Percentiles rank a stretch among this genome's conserved stretches.
Conservation (phyloP, 2,888 invertebrate species). For the Agriopis leucophaearia region DNA sequence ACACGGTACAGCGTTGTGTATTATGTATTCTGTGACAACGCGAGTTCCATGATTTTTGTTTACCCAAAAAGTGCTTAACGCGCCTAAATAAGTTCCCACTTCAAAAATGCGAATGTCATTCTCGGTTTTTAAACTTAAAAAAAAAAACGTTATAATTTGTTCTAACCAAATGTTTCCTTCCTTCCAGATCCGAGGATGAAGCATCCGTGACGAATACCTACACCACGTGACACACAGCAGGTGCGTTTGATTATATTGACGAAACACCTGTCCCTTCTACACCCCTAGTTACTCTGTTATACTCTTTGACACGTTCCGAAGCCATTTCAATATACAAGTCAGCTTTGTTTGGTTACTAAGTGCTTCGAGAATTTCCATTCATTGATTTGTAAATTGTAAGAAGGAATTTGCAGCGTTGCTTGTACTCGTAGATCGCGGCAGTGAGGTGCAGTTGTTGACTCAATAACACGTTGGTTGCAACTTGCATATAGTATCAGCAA, state of each 20-base stretch:
- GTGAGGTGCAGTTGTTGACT: no score
- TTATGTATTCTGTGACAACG: no score
- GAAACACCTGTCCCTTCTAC: slow-evolving; percentile 38
- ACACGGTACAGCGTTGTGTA: no score
- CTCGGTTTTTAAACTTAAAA: no score
- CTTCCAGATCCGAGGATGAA: slow-evolving; percentile 66
- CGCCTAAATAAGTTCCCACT: no score
- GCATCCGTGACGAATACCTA: slow-evolving; percentile 58
- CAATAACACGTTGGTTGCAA: no score
- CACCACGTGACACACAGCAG: slow-evolving; percentile 60
- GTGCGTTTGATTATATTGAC: slow-evolving; percentile 55
- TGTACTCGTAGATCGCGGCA: no score
- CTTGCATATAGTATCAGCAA: no score
- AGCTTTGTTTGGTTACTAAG: slow-evolving; percentile 28
- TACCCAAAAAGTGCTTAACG: no score
- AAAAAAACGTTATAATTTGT: background rate
- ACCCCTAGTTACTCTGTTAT: background rate
- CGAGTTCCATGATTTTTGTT: no score
- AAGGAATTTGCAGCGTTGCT: no score
- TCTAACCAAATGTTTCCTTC: slow-evolving; percentile 23
- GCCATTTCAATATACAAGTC: slow-evolving; percentile 36
- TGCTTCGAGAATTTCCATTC: slow-evolving; percentile 16
- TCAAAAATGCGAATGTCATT: no score
- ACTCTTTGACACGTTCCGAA: slow-evolving; percentile 28
- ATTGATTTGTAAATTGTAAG: slow-evolving; percentile 20